These are phyloP conservation scores for Oophaga pumilio DNA, from an alignment of 2,113 vertebrate species.

Conservation along the genomic window DNA sequence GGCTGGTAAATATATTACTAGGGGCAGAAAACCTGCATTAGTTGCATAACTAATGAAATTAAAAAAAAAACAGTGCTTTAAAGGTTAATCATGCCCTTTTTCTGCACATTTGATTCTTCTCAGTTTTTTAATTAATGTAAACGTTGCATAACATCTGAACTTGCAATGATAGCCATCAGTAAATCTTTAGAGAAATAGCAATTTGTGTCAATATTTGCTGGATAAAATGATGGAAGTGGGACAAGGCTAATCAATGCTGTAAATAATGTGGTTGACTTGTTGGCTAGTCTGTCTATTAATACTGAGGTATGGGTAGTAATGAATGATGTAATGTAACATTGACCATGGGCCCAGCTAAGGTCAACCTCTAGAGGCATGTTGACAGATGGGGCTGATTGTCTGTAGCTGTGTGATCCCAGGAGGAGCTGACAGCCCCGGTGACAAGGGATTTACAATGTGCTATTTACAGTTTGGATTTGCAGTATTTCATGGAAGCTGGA, in stretches of 20 bases:
- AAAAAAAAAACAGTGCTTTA: no score
- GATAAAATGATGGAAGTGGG: neutral
- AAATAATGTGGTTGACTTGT: neutral
- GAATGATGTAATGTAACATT: constrained; percentile 23
- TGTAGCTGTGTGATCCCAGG: constrained; percentile 63
- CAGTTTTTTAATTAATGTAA: neutral
- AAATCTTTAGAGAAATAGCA: neutral
- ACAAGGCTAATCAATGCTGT: neutral
- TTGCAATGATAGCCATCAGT: neutral
- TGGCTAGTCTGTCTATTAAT: neutral
- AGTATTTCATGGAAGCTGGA: constrained; percentile 74
- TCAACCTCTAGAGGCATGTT: constrained; percentile 32
- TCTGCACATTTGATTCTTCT: neutral
- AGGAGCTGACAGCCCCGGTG: constrained; percentile 69
- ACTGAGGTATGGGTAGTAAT: neutral
- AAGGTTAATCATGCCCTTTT: neutral
- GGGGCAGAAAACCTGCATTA: no score
- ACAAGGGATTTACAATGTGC: constrained; percentile 78
- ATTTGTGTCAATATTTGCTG: neutral
- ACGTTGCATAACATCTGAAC: neutral
- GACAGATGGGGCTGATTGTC: constrained; percentile 75
- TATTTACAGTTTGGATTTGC: constrained; percentile 80
- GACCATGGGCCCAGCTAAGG: constrained; percentile 15
- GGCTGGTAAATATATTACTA: no score
- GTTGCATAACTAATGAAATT: no score